Base-by-base conservation (phyloP, 1,140 invertebrate genomes). In the Conus betulinus region DNA sequence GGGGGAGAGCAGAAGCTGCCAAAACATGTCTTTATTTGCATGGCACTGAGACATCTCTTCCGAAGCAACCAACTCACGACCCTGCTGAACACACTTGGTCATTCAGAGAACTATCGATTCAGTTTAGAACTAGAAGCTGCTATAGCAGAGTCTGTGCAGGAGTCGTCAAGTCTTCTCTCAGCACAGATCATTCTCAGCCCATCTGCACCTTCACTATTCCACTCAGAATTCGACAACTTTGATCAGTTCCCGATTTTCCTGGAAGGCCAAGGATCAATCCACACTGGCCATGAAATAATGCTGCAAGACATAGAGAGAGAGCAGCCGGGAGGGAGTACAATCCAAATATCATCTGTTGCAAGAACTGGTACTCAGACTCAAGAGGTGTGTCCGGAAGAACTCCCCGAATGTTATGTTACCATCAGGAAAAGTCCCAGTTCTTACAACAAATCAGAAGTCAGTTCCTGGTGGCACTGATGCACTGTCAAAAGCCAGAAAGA, bases 181-280 rank as follows among this genome's bases (percentile, higher is more conserved):
- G n/a, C n/a, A n/a, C n/a, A n/a, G n/a, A n/a, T n/a, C n/a, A n/a
- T n/a, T n/a, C n/a, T n/a, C n/a, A n/a, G 57, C 51, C 82, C 89
- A 8, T 39, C 83, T 63, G 88, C 60, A 27, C 79, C 81, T 20
- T 88, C 89, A 23, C n/a, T 89, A 23, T 90, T 91, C 57, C 90
- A 92, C 71, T 89, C 85, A 8, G 88, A 92, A 39, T 92, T 91
- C 87, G 91, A 92, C 84, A 93, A 91, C 60, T 92, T 92, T 88
- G 91, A 93, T 81, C 87, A 92, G 82, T 67, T 91, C 11, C 10
- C 90, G 8, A 92, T 89, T 71, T 82, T 76, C 71, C 6, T 92
- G 13, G 87, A 83, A 51, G 87, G 89, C 23, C 83, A 39, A n/a
- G 89, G 60, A 2, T 91, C 82, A 88, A 88, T 93, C 2, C 90